A percentile compares a stretch with the other conserved stretches of the same genome.
These are phyloP conservation scores for Xylophagus ater DNA, from an alignment of 2,888 invertebrate species.

Conservation along the genomic window DNA sequence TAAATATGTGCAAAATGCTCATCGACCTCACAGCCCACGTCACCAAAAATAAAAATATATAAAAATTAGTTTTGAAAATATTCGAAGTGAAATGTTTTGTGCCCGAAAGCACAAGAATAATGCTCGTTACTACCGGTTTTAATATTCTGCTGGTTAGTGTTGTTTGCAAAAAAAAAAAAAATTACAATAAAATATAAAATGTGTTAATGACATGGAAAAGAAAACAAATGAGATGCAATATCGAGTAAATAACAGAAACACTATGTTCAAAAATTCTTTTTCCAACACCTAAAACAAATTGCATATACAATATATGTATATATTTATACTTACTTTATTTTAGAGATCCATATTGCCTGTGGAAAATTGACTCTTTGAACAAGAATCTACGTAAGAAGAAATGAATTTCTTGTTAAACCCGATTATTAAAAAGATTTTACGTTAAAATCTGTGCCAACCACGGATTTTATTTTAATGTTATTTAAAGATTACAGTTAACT, in stretches of 20 bases:
- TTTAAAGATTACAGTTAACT: slow-evolving; percentile 1
- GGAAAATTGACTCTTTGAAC: background rate
- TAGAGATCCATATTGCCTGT: background rate
- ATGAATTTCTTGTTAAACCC: too few relatives aligned
- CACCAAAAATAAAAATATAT: background rate
- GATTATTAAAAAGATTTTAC: too few relatives aligned
- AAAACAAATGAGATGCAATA: slow-evolving; percentile 7
- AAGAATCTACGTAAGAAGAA: background rate
- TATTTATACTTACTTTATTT: background rate
- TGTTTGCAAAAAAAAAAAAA: too few relatives aligned
- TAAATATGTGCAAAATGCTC: slow-evolving; percentile 3
- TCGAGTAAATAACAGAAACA: background rate
- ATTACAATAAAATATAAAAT: slow-evolving; percentile 1
- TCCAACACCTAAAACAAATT: too few relatives aligned
- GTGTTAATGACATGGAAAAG: slow-evolving; percentile 13
- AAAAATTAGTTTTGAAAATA: background rate
- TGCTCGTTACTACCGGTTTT: background rate
- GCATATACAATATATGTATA: too few relatives aligned
- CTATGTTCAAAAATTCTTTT: too few relatives aligned
- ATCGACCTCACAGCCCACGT: slow-evolving; percentile 10
- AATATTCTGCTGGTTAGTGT: too few relatives aligned
- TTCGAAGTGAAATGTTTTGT: too few relatives aligned
- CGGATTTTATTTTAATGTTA: background rate
- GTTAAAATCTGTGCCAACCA: slow-evolving; percentile 1
- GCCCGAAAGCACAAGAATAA: background rate